Conservation (phyloP, 1,140 invertebrate genomes). For the Trachymyrmex cornetzi region DNA sequence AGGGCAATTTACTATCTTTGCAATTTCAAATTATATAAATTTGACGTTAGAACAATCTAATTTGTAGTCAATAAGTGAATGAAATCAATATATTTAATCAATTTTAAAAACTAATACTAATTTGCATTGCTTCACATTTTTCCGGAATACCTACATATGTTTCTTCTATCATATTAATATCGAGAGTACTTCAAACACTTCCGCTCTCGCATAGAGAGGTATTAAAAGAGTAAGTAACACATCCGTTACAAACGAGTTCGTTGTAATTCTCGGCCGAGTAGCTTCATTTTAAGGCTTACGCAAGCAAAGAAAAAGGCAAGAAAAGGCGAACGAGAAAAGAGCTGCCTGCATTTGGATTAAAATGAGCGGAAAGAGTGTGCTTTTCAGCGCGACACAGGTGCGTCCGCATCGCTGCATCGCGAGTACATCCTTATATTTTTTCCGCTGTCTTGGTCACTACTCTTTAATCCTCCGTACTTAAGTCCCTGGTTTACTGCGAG, state of each 20-base stretch:
- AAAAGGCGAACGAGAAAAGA: conserved; percentile 14
- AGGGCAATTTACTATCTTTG: background rate
- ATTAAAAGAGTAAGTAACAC: conserved; percentile 17
- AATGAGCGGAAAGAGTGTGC: conserved; percentile 54
- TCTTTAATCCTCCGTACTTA: conserved; percentile 52
- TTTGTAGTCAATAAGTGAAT: background rate
- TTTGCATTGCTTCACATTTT: conserved; percentile 3
- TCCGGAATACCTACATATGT: background rate
- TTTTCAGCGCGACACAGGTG: conserved; percentile 48
- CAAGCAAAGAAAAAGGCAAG: background rate
- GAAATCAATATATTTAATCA: background rate
- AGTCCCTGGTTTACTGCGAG: background rate
- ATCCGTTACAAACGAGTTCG: conserved; percentile 19
- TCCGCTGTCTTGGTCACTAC: conserved; percentile 20
- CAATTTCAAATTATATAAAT: background rate
- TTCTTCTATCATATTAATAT: background rate
- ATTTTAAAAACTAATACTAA: background rate
- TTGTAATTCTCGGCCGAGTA: conserved; percentile 16
- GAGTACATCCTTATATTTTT: conserved; percentile 34
- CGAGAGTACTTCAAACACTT: background rate
- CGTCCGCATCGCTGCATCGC: conserved; percentile 18
- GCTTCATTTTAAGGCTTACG: conserved; percentile 8
- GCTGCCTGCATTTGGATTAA: conserved; percentile 47
- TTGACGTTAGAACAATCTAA: background rate
- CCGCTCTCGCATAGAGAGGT: background rate